Conservation (phyloP, 2,888 invertebrate genomes). For the Mesorhabditis sp. region DNA sequence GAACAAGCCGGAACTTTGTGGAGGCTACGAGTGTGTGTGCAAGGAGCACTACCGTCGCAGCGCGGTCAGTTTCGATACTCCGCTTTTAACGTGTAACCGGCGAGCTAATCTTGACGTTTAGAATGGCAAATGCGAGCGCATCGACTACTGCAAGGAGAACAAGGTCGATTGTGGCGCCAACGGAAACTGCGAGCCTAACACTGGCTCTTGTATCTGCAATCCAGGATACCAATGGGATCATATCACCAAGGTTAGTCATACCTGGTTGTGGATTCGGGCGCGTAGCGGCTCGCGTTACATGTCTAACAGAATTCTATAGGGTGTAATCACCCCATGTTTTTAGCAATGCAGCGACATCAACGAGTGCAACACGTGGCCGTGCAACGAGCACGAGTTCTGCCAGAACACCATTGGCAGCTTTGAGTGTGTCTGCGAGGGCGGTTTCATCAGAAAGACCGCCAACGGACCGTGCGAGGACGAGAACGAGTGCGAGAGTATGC, state of each 20-base stretch:
- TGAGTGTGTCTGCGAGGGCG: conserved; percentile 2
- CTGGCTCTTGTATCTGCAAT: not conserved
- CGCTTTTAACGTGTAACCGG: too few relatives aligned
- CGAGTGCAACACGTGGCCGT: conserved; percentile 3
- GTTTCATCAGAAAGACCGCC: not conserved
- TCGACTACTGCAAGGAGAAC: not conserved
- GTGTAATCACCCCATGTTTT: too few relatives aligned
- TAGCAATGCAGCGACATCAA: conserved; percentile 4
- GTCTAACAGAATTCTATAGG: too few relatives aligned
- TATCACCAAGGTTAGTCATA: not conserved
- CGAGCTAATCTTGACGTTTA: too few relatives aligned
- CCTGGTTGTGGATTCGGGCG: too few relatives aligned
- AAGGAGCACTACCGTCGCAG: not conserved
- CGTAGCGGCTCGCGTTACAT: too few relatives aligned
- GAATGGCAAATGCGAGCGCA: not conserved
- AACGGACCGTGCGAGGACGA: not conserved
- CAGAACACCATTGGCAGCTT: not conserved
- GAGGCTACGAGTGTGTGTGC: not conserved
- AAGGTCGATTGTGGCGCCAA: not conserved
- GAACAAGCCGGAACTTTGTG: not conserved
- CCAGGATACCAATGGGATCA: conserved; percentile 5
- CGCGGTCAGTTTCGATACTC: not conserved
- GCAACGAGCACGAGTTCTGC: not conserved
- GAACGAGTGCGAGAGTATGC: not conserved
- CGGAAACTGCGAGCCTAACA: not conserved